A percentile compares a stretch with the other conserved stretches of the same genome.
Evolutionary conservation across 2,113 vertebrate genomes (phyloP).

Genomic region (Ctenomys sociabilis): DNA sequence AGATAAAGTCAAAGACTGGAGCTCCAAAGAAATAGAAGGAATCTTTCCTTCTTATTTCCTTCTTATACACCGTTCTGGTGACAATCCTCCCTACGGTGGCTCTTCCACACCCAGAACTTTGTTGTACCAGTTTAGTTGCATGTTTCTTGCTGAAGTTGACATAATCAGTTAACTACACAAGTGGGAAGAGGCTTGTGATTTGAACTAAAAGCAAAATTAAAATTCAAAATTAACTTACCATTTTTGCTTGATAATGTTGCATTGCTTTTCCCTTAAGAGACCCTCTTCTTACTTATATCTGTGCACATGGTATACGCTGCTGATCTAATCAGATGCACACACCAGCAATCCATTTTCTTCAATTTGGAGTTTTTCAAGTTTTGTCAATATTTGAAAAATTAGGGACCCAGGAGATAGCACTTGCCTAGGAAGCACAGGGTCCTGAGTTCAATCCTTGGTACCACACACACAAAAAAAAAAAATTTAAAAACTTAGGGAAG

Average conservation of each 20-base stretch:
- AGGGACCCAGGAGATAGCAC: too few relatives aligned
- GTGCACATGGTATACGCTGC: background rate
- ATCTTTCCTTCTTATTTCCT: background rate
- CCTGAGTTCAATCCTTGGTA: too few relatives aligned
- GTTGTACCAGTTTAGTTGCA: background rate
- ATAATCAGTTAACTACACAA: background rate
- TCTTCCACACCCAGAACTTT: background rate
- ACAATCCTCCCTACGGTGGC: background rate
- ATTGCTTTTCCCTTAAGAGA: slow-evolving; percentile 52
- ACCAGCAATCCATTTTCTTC: background rate
- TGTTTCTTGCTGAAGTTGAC: background rate
- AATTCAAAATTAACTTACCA: slow-evolving; percentile 47
- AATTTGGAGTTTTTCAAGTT: background rate
- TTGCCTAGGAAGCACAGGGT: too few relatives aligned
- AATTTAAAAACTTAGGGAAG: slow-evolving; percentile 8
- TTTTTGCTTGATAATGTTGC: background rate
- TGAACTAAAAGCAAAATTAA: slow-evolving; percentile 30
- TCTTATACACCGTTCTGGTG: background rate
- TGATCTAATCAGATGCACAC: background rate
- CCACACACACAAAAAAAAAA: too few relatives aligned
- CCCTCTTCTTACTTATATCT: background rate
- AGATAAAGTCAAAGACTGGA: background rate
- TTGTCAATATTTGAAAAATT: slow-evolving; percentile 38
- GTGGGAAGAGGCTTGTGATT: background rate
- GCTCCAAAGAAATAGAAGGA: background rate